Evolutionary conservation across 2,888 invertebrate genomes (phyloP).

Genomic region (Argyra leucocephala): DNA sequence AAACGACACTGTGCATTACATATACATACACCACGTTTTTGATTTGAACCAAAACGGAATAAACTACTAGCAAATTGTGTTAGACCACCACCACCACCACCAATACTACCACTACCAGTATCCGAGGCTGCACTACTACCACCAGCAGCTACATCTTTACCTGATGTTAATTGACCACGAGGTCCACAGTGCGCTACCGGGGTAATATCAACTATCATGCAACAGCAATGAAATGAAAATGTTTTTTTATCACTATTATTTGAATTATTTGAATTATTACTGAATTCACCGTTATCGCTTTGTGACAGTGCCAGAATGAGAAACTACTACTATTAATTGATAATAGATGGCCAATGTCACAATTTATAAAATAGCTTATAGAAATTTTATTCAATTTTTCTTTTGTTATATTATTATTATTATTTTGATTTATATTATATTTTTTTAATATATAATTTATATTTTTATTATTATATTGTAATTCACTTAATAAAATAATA

Average conservation of each 20-base stretch:
- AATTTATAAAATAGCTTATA: not conserved
- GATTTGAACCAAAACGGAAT: constrained; percentile 39
- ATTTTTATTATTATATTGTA: no score
- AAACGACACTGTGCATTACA: constrained; percentile 42
- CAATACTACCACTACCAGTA: constrained; percentile 40
- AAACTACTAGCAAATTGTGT: constrained; percentile 40
- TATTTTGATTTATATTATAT: not conserved
- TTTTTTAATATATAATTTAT: not conserved
- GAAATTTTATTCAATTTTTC: not conserved
- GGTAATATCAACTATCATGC: constrained; percentile 46
- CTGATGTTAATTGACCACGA: constrained; percentile 38
- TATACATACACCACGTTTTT: constrained; percentile 41
- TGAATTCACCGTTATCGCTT: constrained; percentile 29
- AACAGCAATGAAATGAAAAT: constrained; percentile 46
- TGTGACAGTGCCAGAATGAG: constrained; percentile 46
- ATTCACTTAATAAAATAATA: no score
- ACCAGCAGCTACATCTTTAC: constrained; percentile 45
- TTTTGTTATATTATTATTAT: not conserved
- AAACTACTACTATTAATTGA: constrained; percentile 10
- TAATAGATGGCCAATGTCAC: not conserved
- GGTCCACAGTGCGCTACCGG: constrained; percentile 42
- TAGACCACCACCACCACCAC: constrained; percentile 38
- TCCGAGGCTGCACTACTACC: constrained; percentile 40
- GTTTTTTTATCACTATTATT: constrained; percentile 41
- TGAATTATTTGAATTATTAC: constrained; percentile 40